Evolutionary conservation across 2,113 vertebrate genomes (phyloP), one percentile per base, ranked within the genome.

Genomic region (Willisornis vidua): DNA sequence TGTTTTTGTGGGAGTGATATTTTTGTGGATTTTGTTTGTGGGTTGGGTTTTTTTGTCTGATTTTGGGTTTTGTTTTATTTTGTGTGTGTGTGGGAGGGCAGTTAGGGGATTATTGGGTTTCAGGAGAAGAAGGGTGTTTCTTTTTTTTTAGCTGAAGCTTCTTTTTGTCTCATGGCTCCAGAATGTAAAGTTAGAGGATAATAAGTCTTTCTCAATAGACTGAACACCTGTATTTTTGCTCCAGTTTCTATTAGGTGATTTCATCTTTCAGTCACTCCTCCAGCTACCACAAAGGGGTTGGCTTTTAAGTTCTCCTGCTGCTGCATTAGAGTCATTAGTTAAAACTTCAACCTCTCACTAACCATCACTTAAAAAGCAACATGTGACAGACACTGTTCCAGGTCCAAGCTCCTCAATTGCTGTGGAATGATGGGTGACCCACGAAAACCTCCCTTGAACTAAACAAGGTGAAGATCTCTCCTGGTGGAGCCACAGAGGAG

Each of bases 391-490:
- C 14, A 54, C 9, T 24, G 17, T 6, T 65, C 41, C n/a, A 4
- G 3, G 17, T 15, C n/a, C 45, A 57, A 72, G 8, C 8, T 2
- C 23, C 22, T 3, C 3, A 7, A 5, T 2, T 20, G 9, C 45
- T 72, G 19, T 35, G 19, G 12, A 62, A 15, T 3, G 8, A 58
- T 6, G 17, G 6, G 33, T 16, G 43, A 28, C 10, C 33, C 45
- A 33, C 0, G 1, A 76, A 39, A 75, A 48, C 25, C 26, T 39
- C 9, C 26, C 20, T 15, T 0, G 1, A 25, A 8, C n/a, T 54
- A 10, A 71, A 57, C 0, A 0, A 18, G 22, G 9, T 0, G 0
- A 89, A 37, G 19, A 26, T 62, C 33, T 20, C 31, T 54, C 61
- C 25, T 33, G 1, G 1, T 3, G 6, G 18, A 65, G 26, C 19